Base-by-base conservation (phyloP, 2,113 vertebrate species). In the Chamaetylas fuelleborni region DNA sequence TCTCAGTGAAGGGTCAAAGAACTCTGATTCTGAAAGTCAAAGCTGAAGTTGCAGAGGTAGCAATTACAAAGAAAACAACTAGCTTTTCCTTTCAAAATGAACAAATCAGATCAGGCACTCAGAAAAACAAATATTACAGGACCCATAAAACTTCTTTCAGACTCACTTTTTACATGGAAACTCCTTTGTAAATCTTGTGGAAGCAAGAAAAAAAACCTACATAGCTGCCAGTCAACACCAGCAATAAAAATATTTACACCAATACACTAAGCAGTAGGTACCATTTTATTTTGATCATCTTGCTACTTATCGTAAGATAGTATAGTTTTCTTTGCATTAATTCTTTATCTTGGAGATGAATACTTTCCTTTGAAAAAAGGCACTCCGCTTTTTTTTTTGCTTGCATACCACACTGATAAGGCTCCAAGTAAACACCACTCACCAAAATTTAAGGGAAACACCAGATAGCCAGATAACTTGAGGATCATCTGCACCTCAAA, bases 31-130 rank as follows among this genome's bases (percentile, higher is more conserved):
- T 45, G 42, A 34, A 40, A 89, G 62, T 62, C 38, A 51, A 81
- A 64, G 36, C 67, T 96, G 69, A 92, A 88, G 88, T 86, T 95
- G 71, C 58, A 88, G 81, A 88, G 33, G 22, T 43, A 77, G 81
- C 66, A 90, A 65, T 95, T 81, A 81, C 17, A 34, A 88, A 73
- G 50, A 85, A 95, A 93, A 36, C 36, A 91, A 83, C 38, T 22
- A 70, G 31, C 69, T 79, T 28, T 61, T 83, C 51, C 66, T 82
- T 95, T 82, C 54, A 73, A 91, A 91, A 77, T 17, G 29, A 92
- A 73, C 62, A 66, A 73, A 93, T 82, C 33, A 77, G 19, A 77
- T 47, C 31, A 56, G 28, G n/a, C 45, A 54, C 26, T 70, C 62
- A 17, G 38, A 24, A 82, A 85, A 72, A 50, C 62, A 90, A 91